Evolutionary conservation across 2,888 invertebrate genomes (phyloP), one percentile per base, ranked within the genome.

Genomic region (Perizoma flavofasciatum): DNA sequence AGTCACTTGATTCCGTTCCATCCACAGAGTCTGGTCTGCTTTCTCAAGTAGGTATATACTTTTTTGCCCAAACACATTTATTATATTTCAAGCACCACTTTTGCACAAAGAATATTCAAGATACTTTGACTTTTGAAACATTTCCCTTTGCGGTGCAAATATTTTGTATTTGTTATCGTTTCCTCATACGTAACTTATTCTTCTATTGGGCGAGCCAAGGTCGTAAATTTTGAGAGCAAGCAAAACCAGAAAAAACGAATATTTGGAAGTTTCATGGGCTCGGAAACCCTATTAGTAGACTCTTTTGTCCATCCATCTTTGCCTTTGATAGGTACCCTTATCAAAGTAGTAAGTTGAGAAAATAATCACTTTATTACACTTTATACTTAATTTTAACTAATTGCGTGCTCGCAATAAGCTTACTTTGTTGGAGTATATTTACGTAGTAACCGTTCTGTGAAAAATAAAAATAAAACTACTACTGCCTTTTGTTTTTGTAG

Each of bases 261-360:
- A 51, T 48, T 47, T 48, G 39, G 47, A 45, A 53, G 53, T 54
- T 60, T 11, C 5, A 9, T 40, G 33, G 49, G 43, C 55, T 54
- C 58, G 60, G 56, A 65, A 66, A 63, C 59, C 56, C 60, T 61
- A 67, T 67, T 67, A 65, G 37, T 54, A 50, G 40, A 37, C 40
- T 49, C 59, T 62, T 59, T 67, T 65, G 61, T 65, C 61, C 55
- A 46, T 55, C 50, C 46, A 11, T 48, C 61, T 60, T 54, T 49
- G 39, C 39, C 49, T 63, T 52, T 57, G 39, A 59, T 37, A 7
- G n/a, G 41, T 22, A 56, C 44, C 32, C 10, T 35, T 49, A 47
- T 22, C 3, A n/a, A n/a, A n/a, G n/a, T n/a, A 22, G 40, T 10
- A 43, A 57, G 46, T 57, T 40, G 32, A 43, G 11, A 50, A 34